Evolutionary conservation across 2,113 vertebrate species (phyloP).

Genomic region (Hoplias malabaricus): DNA sequence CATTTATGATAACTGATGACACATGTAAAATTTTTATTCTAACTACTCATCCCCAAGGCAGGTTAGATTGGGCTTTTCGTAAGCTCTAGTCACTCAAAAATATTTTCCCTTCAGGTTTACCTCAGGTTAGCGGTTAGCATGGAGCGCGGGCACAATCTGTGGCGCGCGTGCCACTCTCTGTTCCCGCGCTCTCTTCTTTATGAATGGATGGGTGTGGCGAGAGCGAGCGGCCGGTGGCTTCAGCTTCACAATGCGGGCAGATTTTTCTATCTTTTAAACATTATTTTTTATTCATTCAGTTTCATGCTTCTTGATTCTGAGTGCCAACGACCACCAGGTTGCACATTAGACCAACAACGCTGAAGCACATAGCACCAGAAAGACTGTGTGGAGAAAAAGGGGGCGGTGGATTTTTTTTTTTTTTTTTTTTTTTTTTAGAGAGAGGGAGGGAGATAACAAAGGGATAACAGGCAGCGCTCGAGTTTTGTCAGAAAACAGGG

Average conservation of each 20-base stretch:
- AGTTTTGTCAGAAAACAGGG: conserved; percentile 28
- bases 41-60: too few relatives aligned
- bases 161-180: not conserved
- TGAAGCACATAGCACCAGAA: too few relatives aligned
- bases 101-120: not conserved
- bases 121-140: not conserved
- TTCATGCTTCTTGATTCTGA: too few relatives aligned
- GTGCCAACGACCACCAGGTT: conserved; percentile 18
- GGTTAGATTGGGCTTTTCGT: too few relatives aligned
- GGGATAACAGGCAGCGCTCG: conserved; percentile 17
- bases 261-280: not conserved
- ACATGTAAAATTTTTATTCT: too few relatives aligned
- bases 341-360: conserved; percentile 13
- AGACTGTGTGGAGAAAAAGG: too few relatives aligned
- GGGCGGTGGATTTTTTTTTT: too few relatives aligned
- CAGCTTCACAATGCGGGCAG: conserved; percentile 53
- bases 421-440: not conserved
- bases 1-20: too few relatives aligned
- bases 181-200: conserved; percentile 62
- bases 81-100: too few relatives aligned
- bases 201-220: conserved; percentile 79
- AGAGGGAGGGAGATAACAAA: conserved; percentile 47
- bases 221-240: conserved; percentile 50
- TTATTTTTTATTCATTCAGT: not conserved
- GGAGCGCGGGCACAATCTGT: not conserved